Evolutionary conservation across 2,113 vertebrate species (phyloP).

Genomic region (Malaclemys terrapin): DNA sequence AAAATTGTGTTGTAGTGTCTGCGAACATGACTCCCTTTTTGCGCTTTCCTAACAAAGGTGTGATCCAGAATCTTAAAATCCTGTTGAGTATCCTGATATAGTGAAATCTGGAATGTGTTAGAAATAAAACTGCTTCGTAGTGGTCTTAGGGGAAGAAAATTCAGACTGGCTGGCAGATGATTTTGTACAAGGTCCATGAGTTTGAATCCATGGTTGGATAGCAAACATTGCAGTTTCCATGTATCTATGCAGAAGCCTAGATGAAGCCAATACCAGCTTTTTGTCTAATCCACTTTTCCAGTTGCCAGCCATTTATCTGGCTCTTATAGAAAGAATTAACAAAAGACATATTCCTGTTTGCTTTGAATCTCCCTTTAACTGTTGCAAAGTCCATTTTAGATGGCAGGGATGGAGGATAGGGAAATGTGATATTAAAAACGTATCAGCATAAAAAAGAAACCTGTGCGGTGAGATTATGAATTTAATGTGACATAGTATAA

Average conservation of each 20-base stretch:
- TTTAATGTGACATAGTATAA: neutral
- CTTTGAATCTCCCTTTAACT: conserved; percentile 33
- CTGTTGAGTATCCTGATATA: neutral
- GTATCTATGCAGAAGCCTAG: neutral
- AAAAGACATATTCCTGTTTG: conserved; percentile 11
- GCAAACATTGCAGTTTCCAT: conserved; percentile 2
- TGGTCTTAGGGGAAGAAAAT: conserved; percentile 12
- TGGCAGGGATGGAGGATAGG: conserved; percentile 9
- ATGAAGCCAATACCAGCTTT: neutral
- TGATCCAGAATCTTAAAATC: neutral
- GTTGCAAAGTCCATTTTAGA: conserved; percentile 23
- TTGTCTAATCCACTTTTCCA: neutral
- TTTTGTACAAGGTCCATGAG: neutral
- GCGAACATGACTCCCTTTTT: neutral
- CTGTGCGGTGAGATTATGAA: neutral
- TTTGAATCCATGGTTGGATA: neutral
- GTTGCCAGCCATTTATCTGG: conserved; percentile 35
- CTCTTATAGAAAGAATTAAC: conserved; percentile 27
- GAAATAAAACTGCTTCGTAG: neutral
- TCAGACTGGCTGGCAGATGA: neutral
- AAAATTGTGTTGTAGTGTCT: neutral
- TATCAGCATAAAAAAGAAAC: conserved; percentile 9
- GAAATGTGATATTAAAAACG: neutral
- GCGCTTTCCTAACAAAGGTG: neutral
- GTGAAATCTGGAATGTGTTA: neutral